Evolutionary conservation across 92 coral and sea anemone genomes (phyloP).

Genomic region (Palythoa grandiflora): DNA sequence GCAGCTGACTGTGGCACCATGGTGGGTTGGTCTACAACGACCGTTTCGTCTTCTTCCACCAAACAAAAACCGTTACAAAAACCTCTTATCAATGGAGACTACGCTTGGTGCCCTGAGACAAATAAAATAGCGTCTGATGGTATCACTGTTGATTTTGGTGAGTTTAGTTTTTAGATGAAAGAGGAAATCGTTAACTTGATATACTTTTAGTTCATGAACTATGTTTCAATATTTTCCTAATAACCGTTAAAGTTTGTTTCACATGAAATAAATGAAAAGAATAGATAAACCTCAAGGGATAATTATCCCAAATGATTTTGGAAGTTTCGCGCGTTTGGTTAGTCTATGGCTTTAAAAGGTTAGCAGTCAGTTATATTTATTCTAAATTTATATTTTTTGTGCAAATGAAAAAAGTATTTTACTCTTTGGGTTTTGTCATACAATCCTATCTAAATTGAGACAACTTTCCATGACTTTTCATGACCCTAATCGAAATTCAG

Average conservation of each 20-base stretch:
- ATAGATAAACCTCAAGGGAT: too few species aligned
- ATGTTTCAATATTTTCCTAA: not conserved
- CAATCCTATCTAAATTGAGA: not conserved
- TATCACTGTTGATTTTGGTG: constrained; percentile 18
- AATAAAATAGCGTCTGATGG: constrained; percentile 12
- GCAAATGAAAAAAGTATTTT: too few species aligned
- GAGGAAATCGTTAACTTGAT: too few species aligned
- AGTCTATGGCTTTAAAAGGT: too few species aligned
- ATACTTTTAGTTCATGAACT: too few species aligned
- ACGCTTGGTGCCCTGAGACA: constrained; percentile 28
- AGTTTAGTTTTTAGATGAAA: not conserved
- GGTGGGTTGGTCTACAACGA: constrained; percentile 16
- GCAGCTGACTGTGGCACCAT: constrained; percentile 23
- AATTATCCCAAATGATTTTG: too few species aligned
- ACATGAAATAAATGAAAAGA: too few species aligned
- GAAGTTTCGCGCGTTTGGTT: too few species aligned
- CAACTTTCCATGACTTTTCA: too few species aligned
- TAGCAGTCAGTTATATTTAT: too few species aligned
- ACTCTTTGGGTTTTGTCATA: too few species aligned
- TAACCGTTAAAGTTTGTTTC: not conserved
- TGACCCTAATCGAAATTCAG: not conserved
- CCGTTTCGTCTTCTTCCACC: not conserved
- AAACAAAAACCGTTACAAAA: not conserved
- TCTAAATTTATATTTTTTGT: too few species aligned
- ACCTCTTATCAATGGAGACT: not conserved